A percentile compares a stretch with the other conserved stretches of the same genome.
Conservation (phyloP, 2,113 vertebrate genomes). For the Stigmatopora nigra region DNA sequence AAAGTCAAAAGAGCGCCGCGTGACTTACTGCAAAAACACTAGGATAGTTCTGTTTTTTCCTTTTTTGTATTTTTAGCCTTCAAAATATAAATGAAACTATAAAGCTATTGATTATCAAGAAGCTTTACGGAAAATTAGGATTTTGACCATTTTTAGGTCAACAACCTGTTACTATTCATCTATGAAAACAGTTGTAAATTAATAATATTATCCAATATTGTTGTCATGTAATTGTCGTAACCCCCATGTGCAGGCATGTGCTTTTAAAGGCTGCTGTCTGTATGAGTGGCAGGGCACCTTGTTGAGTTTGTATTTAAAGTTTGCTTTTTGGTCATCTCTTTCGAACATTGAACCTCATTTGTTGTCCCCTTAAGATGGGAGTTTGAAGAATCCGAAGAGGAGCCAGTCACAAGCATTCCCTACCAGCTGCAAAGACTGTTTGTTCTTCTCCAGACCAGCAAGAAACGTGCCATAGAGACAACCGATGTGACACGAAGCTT, state of each 20-base stretch:
- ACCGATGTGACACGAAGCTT: slow-evolving; percentile 97
- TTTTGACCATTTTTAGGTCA: no score
- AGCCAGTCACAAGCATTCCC: slow-evolving; percentile 92
- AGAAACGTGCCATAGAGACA: slow-evolving; percentile 97
- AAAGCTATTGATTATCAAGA: no score
- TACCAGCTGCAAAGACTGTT: slow-evolving; percentile 96
- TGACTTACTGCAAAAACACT: no score
- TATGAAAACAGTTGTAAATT: no score
- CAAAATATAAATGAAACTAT: no score
- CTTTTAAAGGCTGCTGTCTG: neutral
- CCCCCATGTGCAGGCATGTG: neutral
- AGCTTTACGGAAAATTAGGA: no score
- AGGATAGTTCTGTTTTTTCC: no score
- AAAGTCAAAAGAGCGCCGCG: no score
- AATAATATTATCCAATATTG: no score
- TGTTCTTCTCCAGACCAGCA: slow-evolving; percentile 95
- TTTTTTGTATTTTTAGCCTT: no score
- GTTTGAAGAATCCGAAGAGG: slow-evolving; percentile 95
- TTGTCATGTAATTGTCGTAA: no score
- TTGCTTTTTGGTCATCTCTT: neutral
- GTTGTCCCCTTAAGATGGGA: slow-evolving; percentile 78
- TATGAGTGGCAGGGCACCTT: neutral
- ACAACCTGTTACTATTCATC: no score
- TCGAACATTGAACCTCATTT: neutral
- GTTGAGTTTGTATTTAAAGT: neutral